Conservation (phyloP, 2,888 invertebrate genomes). For the Apoda limacodes region DNA sequence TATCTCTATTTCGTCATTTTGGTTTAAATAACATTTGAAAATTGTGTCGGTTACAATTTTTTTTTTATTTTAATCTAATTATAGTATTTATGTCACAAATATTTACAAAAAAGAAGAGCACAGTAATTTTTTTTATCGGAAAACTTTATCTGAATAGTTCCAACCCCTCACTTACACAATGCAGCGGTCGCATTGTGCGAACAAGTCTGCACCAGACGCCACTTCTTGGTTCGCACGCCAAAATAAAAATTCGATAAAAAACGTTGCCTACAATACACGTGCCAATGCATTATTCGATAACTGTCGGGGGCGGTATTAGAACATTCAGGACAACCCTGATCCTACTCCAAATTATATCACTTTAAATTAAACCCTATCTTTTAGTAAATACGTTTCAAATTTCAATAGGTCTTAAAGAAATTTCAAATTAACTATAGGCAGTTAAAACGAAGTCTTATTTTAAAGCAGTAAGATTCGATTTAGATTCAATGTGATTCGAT, state of each 20-base stretch:
- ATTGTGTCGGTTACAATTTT: too few relatives aligned
- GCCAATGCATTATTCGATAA: constrained; percentile 64
- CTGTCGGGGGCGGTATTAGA: constrained; percentile 64
- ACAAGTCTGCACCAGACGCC: constrained; percentile 51
- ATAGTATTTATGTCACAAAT: too few relatives aligned
- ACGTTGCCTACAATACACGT: constrained; percentile 44
- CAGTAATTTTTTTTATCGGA: too few relatives aligned
- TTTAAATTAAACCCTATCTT: constrained; percentile 21
- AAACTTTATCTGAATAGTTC: too few relatives aligned
- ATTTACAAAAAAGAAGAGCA: too few relatives aligned
- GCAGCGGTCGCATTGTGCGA: too few relatives aligned
- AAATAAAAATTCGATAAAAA: constrained; percentile 61
- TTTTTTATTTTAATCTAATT: too few relatives aligned
- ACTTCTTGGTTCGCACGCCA: constrained; percentile 57
- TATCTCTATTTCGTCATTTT: too few relatives aligned
- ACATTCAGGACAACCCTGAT: constrained; percentile 56
- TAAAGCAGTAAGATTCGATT: constrained; percentile 11
- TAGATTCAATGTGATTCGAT: constrained; percentile 12
- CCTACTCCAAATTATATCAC: constrained; percentile 31
- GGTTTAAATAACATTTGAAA: too few relatives aligned
- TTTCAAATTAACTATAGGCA: constrained; percentile 2
- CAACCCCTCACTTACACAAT: too few relatives aligned
- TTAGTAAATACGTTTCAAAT: constrained; percentile 16
- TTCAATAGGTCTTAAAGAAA: constrained; percentile 8
- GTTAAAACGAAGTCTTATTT: background rate